phyloP scores from a whole-genome alignment of 2,888 invertebrate species.

The Urechis unicinctus region DNA sequence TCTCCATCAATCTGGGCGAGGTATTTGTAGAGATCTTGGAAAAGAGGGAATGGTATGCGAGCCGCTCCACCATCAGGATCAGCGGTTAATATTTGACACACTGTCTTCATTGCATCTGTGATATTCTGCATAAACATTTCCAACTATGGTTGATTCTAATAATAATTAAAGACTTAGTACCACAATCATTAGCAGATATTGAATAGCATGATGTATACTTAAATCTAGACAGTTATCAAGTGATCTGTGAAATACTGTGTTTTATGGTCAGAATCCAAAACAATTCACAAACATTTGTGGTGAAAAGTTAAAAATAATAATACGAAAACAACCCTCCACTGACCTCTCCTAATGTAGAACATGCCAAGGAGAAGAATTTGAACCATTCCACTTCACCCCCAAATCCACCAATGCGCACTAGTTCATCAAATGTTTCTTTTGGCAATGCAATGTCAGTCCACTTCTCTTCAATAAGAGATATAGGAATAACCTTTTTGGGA shows the following conservation, averaged over 20 bases:
- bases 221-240: background rate
- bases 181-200: background rate
- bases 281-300: no score
- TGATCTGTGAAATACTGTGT: background rate
- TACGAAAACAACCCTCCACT: no score
- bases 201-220: background rate
- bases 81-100: slow-evolving; percentile 74
- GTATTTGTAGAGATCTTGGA: slow-evolving; percentile 47
- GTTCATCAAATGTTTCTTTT: slow-evolving; percentile 60
- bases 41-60: slow-evolving; percentile 58
- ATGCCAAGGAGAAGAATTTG: slow-evolving; percentile 68
- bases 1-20: slow-evolving; percentile 49
- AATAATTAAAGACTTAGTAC: background rate
- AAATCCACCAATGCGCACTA: slow-evolving; percentile 68
- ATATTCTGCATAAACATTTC: slow-evolving; percentile 60
- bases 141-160: background rate
- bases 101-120: slow-evolving; percentile 69
- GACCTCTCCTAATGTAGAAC: slow-evolving; percentile 46
- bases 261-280: background rate
- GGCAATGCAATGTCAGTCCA: slow-evolving; percentile 52
- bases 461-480: slow-evolving; percentile 43
- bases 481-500: slow-evolving; percentile 40
- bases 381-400: slow-evolving; percentile 63
- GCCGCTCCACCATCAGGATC: slow-evolving; percentile 79
- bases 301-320: no score